phyloP scores from a whole-genome alignment of 2,888 invertebrate genomes.

The Tridacna gigas region DNA sequence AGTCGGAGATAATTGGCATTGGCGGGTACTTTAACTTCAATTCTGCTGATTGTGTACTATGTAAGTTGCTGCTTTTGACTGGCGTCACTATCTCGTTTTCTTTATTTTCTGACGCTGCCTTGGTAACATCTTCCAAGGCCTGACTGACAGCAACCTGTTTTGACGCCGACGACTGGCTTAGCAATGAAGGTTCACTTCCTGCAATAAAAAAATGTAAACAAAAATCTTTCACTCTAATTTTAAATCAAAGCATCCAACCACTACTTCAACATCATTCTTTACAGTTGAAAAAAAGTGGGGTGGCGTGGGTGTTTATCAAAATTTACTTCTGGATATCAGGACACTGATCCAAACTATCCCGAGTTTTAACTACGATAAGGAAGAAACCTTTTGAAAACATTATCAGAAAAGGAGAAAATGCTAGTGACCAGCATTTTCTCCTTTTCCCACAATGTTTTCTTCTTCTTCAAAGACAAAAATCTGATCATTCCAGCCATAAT shows the following conservation, averaged over 20 bases:
- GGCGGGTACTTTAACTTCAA: constrained; percentile 48
- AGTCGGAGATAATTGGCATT: constrained; percentile 67
- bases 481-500: no score
- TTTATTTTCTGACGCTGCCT: not conserved
- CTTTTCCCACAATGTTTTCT: not conserved
- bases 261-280: no score
- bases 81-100: constrained; percentile 18
- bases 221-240: not conserved
- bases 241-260: no score
- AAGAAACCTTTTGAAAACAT: no score
- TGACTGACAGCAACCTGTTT: constrained; percentile 58
- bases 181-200: constrained; percentile 79
- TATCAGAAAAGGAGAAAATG: not conserved
- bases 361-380: no score
- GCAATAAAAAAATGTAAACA: constrained; percentile 54
- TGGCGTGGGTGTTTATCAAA: no score
- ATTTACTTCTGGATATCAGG: no score
- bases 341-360: no score
- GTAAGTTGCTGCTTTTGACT: constrained; percentile 36
- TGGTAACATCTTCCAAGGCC: constrained; percentile 45
- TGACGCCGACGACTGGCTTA: constrained; percentile 63
- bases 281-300: no score
- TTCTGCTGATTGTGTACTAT: constrained; percentile 29
- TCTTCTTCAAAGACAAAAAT: no score
- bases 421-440: not conserved